These are phyloP conservation scores for Trissonchulus latispiculum DNA, from an alignment of 2,888 invertebrate genomes.

Conservation along the genomic window DNA sequence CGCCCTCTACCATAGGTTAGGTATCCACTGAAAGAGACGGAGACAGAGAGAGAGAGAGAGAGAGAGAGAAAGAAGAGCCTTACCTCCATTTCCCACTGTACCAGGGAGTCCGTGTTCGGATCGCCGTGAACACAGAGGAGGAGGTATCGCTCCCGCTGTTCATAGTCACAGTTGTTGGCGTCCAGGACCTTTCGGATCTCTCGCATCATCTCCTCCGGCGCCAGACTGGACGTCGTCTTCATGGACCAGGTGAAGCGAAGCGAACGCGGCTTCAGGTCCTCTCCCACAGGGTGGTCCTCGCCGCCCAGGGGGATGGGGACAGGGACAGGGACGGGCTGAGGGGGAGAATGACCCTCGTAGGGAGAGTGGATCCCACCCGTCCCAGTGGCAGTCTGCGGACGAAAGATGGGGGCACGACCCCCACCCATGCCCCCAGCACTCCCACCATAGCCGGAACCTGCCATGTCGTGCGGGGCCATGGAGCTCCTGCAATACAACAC, in stretches of 20 bases:
- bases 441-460: constrained; percentile 31
- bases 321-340: not conserved
- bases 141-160: constrained; percentile 93
- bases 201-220: constrained; percentile 98
- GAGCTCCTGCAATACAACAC: no score
- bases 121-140: constrained; percentile 96
- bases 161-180: constrained; percentile 98
- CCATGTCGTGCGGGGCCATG: constrained; percentile 39
- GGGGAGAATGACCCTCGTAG: not conserved
- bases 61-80: no score
- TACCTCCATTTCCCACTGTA: constrained; percentile 61
- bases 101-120: constrained; percentile 93
- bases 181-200: constrained; percentile 62
- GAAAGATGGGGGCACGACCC: constrained; percentile 24
- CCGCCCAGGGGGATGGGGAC: constrained; percentile 3
- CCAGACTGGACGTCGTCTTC: constrained; percentile 97
- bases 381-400: constrained; percentile 10
- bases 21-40: no score
- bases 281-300: constrained; percentile 43
- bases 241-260: constrained; percentile 99
- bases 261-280: constrained; percentile 89
- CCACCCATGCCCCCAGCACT: constrained; percentile 25
- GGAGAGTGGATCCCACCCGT: not conserved
- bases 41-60: no score
- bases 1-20: no score